Conservation (phyloP, 2,888 invertebrate species). For the Adineta ricciae region DNA sequence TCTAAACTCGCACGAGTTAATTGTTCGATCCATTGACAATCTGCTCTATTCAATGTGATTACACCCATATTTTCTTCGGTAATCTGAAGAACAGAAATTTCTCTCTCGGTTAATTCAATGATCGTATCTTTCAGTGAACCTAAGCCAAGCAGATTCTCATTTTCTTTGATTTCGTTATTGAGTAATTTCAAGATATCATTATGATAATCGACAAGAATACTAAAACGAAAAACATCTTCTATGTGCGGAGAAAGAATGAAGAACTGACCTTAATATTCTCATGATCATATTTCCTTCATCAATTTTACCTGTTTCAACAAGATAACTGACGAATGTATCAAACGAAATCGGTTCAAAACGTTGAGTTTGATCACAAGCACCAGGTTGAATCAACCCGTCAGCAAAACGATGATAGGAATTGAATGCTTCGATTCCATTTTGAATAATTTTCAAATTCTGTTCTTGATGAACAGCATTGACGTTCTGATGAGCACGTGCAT, state of each 20-base stretch:
- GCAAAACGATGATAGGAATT: not conserved
- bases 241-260: too few relatives aligned
- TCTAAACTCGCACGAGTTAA: not conserved
- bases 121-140: not conserved
- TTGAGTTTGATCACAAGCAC: slow-evolving; percentile 13
- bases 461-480: not conserved
- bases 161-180: not conserved
- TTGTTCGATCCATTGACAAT: not conserved
- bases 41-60: not conserved
- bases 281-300: slow-evolving; percentile 10
- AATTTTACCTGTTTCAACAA: not conserved
- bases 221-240: too few relatives aligned
- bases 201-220: not conserved
- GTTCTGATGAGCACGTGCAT: not conserved
- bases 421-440: not conserved
- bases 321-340: not conserved
- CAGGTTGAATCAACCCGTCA: not conserved
- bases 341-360: not conserved
- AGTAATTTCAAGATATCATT: not conserved
- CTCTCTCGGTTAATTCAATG: too few relatives aligned
- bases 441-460: not conserved
- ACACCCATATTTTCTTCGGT: not conserved
- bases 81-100: not conserved
- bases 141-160: too few relatives aligned
- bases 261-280: not conserved